Evolutionary conservation across 2,113 vertebrate species (phyloP), one percentile per base, ranked within the genome.

Genomic region (Syngnathus scovelli): DNA sequence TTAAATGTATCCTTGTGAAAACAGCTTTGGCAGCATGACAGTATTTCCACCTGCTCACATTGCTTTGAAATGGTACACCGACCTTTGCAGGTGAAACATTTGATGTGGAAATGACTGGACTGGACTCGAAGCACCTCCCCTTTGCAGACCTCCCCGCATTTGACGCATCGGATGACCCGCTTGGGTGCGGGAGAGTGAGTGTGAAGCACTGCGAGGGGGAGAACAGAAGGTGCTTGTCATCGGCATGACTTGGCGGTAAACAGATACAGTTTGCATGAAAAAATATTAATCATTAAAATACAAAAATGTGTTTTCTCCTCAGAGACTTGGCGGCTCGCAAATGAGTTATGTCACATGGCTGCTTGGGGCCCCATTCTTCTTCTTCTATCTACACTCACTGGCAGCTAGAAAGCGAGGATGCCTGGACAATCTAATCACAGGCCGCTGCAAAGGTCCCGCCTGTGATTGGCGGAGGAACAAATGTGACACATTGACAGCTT

Each of bases 81-180:
- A 98, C 97, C 95, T 89, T 98, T 99, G 92, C 97, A 99, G 66
- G 93, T 95, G 85, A 99, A 99, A 72, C 97, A 99, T 73, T 93
- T 95, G 83, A 98, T 92, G 81, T 99, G 97, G 81, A 99, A 98
- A 83, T 98, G 94, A 38, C 86, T 94, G 87, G 88, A 88, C 86
- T 98, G 96, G 71, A 99, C 95, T 12, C 94, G 92, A 62, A 99
- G 93, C 71, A 96, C 97, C 85, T 98, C 93, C 6, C 97, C 97
- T 77, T 94, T 96, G 79, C 97, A 99, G 0, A 91, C 88, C 58
- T 95, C 91, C 43, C 94, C 93, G 71, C 97, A 99, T 43, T 95
- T 95, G 68, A 93, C 89, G 90, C 97, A 99, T 81, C 89, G 91
- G 84, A 98, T 95, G 66, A 87, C 77, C 0, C 89, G 93, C 81